These are phyloP conservation scores for Pantherophis guttatus DNA, from an alignment of 2,113 vertebrate genomes.

Conservation along the genomic window DNA sequence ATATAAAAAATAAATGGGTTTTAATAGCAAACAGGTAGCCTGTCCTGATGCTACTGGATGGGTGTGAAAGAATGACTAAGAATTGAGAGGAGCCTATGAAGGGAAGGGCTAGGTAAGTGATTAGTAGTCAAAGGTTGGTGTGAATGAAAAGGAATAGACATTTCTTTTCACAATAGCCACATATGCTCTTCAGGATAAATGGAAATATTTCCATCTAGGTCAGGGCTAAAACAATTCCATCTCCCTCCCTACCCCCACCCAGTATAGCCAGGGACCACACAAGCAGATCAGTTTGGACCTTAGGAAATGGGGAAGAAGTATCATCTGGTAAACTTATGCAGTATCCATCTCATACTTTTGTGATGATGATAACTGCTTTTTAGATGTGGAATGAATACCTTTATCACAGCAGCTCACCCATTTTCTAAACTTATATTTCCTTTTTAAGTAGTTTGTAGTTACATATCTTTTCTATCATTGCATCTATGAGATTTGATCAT, in stretches of 20 bases:
- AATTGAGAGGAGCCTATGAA: neutral
- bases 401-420: neutral
- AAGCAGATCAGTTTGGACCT: neutral
- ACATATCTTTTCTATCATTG: neutral
- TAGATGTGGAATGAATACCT: neutral
- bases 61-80: neutral
- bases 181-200: constrained; percentile 25
- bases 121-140: constrained; percentile 4
- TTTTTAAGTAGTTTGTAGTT: fast-evolving
- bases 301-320: neutral
- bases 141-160: constrained; percentile 19
- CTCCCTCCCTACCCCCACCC: neutral
- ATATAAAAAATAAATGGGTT: neutral
- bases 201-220: constrained; percentile 4
- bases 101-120: neutral
- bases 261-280: neutral
- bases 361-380: neutral
- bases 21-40: neutral
- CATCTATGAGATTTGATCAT: neutral
- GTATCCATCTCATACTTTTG: constrained; percentile 4
- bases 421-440: neutral
- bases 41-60: neutral
- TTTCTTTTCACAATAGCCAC: neutral
- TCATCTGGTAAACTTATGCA: neutral
- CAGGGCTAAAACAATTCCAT: neutral